phyloP scores from a whole-genome alignment of 2,888 invertebrate genomes.

The Papilio protenor region DNA sequence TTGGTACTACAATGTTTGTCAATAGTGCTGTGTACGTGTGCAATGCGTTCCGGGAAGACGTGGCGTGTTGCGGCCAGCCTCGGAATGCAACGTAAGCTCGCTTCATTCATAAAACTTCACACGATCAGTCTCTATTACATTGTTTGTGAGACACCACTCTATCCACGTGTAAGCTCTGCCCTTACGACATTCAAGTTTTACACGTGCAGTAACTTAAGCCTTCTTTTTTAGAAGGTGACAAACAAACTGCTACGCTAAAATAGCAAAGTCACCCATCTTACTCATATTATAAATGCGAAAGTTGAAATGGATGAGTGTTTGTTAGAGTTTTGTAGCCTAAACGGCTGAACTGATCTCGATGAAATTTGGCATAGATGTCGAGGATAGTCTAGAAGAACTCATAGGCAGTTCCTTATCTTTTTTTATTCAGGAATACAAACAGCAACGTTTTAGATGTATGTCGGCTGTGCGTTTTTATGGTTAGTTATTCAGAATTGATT shows the following conservation, averaged over 20 bases:
- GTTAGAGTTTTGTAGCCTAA: no score
- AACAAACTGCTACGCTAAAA: no score
- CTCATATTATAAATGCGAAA: no score
- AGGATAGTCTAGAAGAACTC: no score
- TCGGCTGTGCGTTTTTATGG: neutral
- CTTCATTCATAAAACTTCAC: constrained; percentile 69
- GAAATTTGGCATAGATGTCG: no score
- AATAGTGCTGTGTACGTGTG: constrained; percentile 24
- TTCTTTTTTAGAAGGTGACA: no score
- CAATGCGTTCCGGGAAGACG: constrained; percentile 53
- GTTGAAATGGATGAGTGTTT: no score
- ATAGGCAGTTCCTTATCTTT: no score
- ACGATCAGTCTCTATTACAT: constrained; percentile 49
- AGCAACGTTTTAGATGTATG: neutral
- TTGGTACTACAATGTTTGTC: constrained; percentile 1
- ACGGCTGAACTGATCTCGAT: no score
- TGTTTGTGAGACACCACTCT: constrained; percentile 55
- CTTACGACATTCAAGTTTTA: neutral
- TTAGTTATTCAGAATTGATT: neutral
- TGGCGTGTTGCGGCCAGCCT: constrained; percentile 50
- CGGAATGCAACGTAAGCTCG: constrained; percentile 65
- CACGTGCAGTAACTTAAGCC: neutral
- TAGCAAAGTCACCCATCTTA: no score
- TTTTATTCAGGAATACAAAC: neutral
- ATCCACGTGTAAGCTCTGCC: constrained; percentile 49